Conservation (phyloP, 2,888 invertebrate genomes). For the Pandemis cinnamomeana region DNA sequence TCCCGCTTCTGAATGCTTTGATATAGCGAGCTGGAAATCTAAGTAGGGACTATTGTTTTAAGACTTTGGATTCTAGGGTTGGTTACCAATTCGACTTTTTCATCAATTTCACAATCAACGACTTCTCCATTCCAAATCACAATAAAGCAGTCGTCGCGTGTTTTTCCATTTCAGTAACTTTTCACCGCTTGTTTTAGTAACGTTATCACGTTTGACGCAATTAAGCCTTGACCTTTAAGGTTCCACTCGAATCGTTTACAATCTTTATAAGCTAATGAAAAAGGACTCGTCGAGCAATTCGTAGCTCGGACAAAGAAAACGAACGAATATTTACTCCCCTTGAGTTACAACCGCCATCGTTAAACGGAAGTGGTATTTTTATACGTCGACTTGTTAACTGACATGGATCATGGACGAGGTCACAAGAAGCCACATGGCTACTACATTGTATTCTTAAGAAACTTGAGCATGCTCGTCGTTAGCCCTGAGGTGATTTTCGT, state of each 20-base stretch:
- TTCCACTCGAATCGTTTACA: slow-evolving; percentile 8
- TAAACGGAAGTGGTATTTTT: slow-evolving; percentile 31
- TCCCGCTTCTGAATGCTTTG: neutral
- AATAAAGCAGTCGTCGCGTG: slow-evolving; percentile 6
- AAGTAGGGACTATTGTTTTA: neutral
- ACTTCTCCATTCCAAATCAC: slow-evolving; percentile 8
- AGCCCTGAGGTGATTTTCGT: neutral
- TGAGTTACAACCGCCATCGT: slow-evolving; percentile 6
- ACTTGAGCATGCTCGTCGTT: neutral
- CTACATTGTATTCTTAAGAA: neutral
- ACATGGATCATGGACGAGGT: slow-evolving; percentile 9
- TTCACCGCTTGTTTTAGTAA: slow-evolving; percentile 24
- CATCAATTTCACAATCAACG: neutral
- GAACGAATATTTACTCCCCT: slow-evolving; percentile 3
- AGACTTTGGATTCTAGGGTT: neutral
- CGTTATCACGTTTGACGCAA: slow-evolving; percentile 30
- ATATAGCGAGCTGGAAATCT: neutral
- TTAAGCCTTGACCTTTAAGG: slow-evolving; percentile 37
- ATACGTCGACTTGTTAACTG: slow-evolving; percentile 21
- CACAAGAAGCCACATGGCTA: slow-evolving; percentile 19
- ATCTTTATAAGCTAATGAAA: slow-evolving; percentile 16
- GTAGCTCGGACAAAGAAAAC: slow-evolving; percentile 7
- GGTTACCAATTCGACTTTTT: neutral
- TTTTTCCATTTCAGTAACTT: slow-evolving; percentile 28
- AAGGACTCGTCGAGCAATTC: slow-evolving; percentile 10